Base-by-base conservation (phyloP, 2,888 invertebrate genomes). In the Exocentrus adspersus region DNA sequence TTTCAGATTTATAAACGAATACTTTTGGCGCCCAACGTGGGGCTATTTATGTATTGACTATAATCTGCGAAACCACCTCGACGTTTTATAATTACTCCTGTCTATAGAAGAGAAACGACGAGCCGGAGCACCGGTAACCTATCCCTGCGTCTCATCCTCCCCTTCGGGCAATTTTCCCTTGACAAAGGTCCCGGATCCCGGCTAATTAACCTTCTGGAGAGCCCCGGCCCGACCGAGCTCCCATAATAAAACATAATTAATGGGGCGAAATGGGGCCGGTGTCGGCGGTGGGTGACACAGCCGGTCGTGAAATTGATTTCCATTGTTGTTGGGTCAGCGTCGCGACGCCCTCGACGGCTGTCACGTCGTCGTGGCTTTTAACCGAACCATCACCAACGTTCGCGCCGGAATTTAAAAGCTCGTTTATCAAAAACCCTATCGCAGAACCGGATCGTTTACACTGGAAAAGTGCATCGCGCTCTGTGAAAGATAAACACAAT, bases 221-320 rank as follows among this genome's bases (percentile, higher is more conserved):
- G 37, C 37, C 37, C 37, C 37, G 37, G 37, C n/a, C 37, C n/a
- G n/a, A 37, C 12, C 2, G 37, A 5, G 14, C 14, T 53, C 32
- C 24, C 30, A 53, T 42, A 53, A 52, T 53, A 53, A 53, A 53
- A 53, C 53, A 53, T 53, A 53, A 53, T 53, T 53, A 53, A 53
- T 53, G 24, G 41, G 41, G 12, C n/a, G 43, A 21, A 53, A 43
- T 54, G 28, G 43, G 54, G 16, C 24, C 28, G 20, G 42, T 7
- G 28, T 54, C 19, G 30, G 17, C 37, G 37, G 24, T 41, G 52
- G 43, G 43, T 43, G 43, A 37, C 42, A 54, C 28, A 43, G 43
- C 43, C 42, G 41, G 28, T 42, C 54, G 54, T 43, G 28, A 43
- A 54, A 54, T 54, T 54, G 54, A 54, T 54, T 54, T 54, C 12